Evolutionary conservation across 1,140 invertebrate species (phyloP), one percentile per base, ranked within the genome.

Genomic region (Portunus trituberculatus): DNA sequence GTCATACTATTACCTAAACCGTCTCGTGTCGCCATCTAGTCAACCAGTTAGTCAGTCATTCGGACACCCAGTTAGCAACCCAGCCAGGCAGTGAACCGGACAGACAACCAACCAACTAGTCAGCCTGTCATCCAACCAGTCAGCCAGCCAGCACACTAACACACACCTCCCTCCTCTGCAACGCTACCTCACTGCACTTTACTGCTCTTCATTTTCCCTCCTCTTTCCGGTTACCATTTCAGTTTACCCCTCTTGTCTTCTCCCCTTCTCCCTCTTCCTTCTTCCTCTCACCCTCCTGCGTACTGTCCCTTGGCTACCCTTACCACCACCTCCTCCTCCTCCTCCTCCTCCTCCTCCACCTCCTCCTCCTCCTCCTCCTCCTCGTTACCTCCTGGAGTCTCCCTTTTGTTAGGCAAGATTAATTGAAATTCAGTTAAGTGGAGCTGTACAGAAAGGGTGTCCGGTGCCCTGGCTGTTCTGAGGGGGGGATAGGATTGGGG

Each of bases 341-440:
- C 48, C 67, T 76, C 67, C 67, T n/a, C 67, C 67, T n/a, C n/a
- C 67, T 76, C 67, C 67, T 76, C 67, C 67, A n/a, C 67, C n/a
- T 76, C n/a, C 67, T 76, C 67, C n/a, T 76, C 67, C 67, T 76
- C 67, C 67, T 76, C 67, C 67, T 76, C 67, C 25, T 76, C 25
- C 67, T 20, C n/a, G 20, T n/a, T n/a, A n/a, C 67, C 67, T 76
- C 67, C 67, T 20, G n/a, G 20, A 76, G 16, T 20, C 67, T 76
- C 67, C 67, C 67, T 76, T 76, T 76, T 76, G 67, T 76, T 76
- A 76, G 67, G 20, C 16, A 76, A 76, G 67, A 76, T 76, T 76
- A 76, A 76, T 76, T 76, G 67, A 76, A 76, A 76, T 76, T n/a
- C 67, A 76, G 67, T 76, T 76, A 76, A 76, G 67, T 76, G 67